Evolutionary conservation across 2,797 vertebrate genomes (phyloP), one percentile per base, ranked within the genome.

Genomic region (Knipowitschia caucasica): DNA sequence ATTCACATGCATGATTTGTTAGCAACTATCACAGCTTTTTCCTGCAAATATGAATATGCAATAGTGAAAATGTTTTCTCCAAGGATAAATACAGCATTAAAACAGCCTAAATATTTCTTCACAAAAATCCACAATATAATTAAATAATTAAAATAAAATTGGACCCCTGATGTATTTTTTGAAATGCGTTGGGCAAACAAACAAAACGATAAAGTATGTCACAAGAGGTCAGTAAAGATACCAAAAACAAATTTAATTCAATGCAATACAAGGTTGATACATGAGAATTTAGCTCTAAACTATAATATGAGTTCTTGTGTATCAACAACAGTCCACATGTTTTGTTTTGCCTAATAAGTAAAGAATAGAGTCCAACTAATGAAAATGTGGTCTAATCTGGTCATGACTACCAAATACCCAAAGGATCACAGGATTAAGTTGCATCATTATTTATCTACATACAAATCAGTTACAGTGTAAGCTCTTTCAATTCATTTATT

Each of bases 401-500:
- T 44, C 42, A 27, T 27, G 42, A 44, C 42, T 24, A 27, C 42
- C 42, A 27, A 44, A 44, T 27, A 44, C 7, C n/a, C 26, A 27
- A 24, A 44, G 42, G 42, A 44, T 44, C 42, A 27, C 8, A 17
- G 42, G 42, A 27, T 44, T 44, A 44, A 44, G 42, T 44, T 44
- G 24, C 42, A 27, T 26, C 21, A 26, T 44, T 44, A 44, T 44
- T 27, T 44, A 44, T 44, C 42, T 12, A 24, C 24, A 44, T 27
- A 27, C 24, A 44, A 25, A 26, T 24, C 24, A 44, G 42, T 26
- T 44, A 44, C 39, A 26, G 25, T 15, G n/a, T 27, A 44, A 44
- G 42, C 42, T 15, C 24, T 44, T 44, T 26, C 42, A 89, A 91
- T 85, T 86, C 58, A 83, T 87, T 84, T 84, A 67, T 62, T 84